Evolutionary conservation across 2,888 invertebrate genomes (phyloP).

Genomic region (Drosophila borealis): DNA sequence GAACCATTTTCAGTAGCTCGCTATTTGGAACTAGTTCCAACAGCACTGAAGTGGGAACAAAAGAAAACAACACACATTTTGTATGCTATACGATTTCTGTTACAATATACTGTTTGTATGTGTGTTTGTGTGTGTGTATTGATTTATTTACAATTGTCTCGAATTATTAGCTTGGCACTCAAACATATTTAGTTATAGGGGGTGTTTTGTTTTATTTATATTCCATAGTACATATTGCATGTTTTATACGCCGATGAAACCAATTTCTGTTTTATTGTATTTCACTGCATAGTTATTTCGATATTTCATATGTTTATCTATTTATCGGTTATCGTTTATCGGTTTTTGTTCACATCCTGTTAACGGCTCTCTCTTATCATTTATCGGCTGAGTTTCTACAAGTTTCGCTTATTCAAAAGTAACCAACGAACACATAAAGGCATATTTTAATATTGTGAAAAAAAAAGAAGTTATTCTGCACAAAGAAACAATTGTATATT

Average conservation of each 20-base stretch:
- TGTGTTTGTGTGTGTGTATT: conserved; percentile 4
- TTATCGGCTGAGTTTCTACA: conserved; percentile 65
- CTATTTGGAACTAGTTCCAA: conserved; percentile 23
- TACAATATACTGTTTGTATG: conserved; percentile 29
- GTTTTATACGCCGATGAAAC: conserved; percentile 57
- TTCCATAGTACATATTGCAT: conserved; percentile 42
- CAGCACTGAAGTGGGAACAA: conserved; percentile 14
- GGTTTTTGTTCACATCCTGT: conserved; percentile 38
- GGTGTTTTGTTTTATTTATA: conserved; percentile 30
- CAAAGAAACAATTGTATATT: conserved; percentile 57
- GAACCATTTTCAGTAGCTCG: conserved; percentile 20
- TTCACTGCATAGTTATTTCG: conserved; percentile 47
- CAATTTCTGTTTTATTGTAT: conserved; percentile 60
- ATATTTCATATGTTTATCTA: conserved; percentile 30
- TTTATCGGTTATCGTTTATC: conserved; percentile 24
- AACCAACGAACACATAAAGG: conserved; percentile 62
- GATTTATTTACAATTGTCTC: conserved; percentile 63
- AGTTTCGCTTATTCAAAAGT: conserved; percentile 77
- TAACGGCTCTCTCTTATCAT: conserved; percentile 28
- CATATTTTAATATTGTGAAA: conserved; percentile 30
- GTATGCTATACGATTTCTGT: conserved; percentile 20
- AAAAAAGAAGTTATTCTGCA: conserved; percentile 1
- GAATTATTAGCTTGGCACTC: conserved; percentile 84
- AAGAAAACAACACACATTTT: conserved; percentile 14
- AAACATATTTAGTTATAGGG: conserved; percentile 70